These are phyloP conservation scores for Drosophila ogumai DNA, from an alignment of 1,140 invertebrate species.

Conservation along the genomic window DNA sequence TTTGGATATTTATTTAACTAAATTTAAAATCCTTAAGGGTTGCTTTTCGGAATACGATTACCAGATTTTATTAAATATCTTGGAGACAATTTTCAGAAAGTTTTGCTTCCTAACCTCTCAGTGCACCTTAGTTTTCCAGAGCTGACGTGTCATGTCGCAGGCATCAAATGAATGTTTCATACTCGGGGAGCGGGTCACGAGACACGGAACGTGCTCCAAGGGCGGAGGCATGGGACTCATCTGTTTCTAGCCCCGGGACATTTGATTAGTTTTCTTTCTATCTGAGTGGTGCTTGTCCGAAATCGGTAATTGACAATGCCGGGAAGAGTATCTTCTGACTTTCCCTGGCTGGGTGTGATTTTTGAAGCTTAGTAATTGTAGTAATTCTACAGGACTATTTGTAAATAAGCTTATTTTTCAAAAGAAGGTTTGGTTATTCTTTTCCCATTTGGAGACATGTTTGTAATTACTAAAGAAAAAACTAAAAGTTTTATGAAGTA, in stretches of 20 bases:
- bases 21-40: background rate
- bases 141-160: constrained; percentile 70
- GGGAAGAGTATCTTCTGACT: constrained; percentile 28
- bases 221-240: constrained; percentile 44
- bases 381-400: constrained; percentile 55
- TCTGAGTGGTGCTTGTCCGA: constrained; percentile 47
- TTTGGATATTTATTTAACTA: background rate
- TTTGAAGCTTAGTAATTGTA: constrained; percentile 38
- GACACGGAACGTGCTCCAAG: constrained; percentile 22
- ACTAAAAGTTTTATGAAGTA: too few relatives aligned
- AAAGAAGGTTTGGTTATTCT: background rate
- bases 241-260: constrained; percentile 56
- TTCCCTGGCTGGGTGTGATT: constrained; percentile 14
- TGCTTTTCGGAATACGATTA: too few relatives aligned
- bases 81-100: too few relatives aligned
- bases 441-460: background rate
- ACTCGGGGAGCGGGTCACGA: constrained; percentile 32
- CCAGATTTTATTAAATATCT: too few relatives aligned
- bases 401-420: constrained; percentile 27
- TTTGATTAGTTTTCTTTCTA: constrained; percentile 76
- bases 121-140: constrained; percentile 7
- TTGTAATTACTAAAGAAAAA: too few relatives aligned
- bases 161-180: constrained; percentile 83
- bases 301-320: constrained; percentile 73
- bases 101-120: too few relatives aligned